A percentile compares a stretch with the other conserved stretches of the same genome.
Conservation (phyloP, 2,797 vertebrate species). For the Lophotriccus pileatus region DNA sequence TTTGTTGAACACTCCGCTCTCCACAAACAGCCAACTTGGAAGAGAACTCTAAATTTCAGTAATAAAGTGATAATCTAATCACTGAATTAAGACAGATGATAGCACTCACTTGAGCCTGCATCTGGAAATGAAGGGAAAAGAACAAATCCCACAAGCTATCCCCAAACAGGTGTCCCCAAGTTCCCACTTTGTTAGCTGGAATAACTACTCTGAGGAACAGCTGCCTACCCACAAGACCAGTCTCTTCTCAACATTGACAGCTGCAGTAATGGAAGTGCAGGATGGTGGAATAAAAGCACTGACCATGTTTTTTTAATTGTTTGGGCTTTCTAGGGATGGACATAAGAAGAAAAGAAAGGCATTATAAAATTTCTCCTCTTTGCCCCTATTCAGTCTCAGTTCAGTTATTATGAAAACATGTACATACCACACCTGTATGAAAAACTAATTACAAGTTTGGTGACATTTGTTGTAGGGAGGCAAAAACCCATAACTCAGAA, state of each 20-base stretch:
- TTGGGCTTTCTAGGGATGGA: background rate
- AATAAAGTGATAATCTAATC: background rate
- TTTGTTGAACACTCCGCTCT: background rate
- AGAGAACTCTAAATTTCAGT: background rate
- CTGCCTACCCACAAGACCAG: background rate
- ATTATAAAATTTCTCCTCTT: background rate
- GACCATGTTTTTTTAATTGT: background rate
- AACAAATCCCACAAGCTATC: background rate
- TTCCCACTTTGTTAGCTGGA: background rate
- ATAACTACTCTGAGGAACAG: background rate
- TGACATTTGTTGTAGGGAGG: background rate
- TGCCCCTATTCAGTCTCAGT: background rate
- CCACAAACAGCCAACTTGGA: background rate
- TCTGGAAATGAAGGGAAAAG: background rate
- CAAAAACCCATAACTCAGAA: background rate
- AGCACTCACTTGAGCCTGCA: background rate
- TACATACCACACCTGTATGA: accelerated
- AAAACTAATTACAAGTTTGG: background rate
- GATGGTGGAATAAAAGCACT: background rate
- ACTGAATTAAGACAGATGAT: background rate
- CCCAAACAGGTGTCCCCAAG: background rate
- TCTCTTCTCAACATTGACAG: background rate
- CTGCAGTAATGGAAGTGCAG: background rate
- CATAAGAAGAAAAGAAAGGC: background rate
- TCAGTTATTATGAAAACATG: background rate